A percentile compares a stretch with the other conserved stretches of the same genome.
Evolutionary conservation across 2,888 invertebrate genomes (phyloP).

Genomic region (Uloborus plumipes): DNA sequence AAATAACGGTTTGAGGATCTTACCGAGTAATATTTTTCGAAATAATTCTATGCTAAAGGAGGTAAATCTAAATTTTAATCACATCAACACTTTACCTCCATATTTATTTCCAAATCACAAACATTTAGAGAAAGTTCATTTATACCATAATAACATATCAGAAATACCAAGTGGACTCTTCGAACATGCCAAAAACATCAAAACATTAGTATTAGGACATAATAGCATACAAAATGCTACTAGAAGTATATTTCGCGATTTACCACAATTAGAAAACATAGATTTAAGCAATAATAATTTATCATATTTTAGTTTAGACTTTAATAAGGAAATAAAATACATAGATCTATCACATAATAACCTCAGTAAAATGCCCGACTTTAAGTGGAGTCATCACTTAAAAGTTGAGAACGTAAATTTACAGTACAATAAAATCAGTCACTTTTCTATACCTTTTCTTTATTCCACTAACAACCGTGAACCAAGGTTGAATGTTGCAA

Average conservation of each 20-base stretch:
- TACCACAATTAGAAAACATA: conserved; percentile 71
- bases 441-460: conserved; percentile 34
- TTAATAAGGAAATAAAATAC: conserved; percentile 78
- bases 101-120: conserved; percentile 48
- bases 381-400: conserved; percentile 65
- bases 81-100: conserved; percentile 10
- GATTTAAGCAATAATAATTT: conserved; percentile 78
- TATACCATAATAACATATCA: conserved; percentile 55
- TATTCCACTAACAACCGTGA: conserved; percentile 18
- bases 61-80: conserved; percentile 66
- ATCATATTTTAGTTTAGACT: conserved; percentile 79
- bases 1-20: conserved; percentile 76
- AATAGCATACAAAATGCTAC: conserved; percentile 47
- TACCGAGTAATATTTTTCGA: conserved; percentile 70
- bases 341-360: conserved; percentile 79
- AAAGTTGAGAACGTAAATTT: conserved; percentile 65
- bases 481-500: conserved; percentile 28
- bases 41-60: conserved; percentile 61
- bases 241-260: conserved; percentile 51
- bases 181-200: conserved; percentile 35
- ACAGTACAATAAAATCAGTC: conserved; percentile 58
- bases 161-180: conserved; percentile 45
- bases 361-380: conserved; percentile 77
- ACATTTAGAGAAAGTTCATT: conserved; percentile 41
- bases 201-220: conserved; percentile 38